Evolutionary conservation across 1,140 invertebrate species (phyloP), one percentile per base, ranked within the genome.

Genomic region (Drosophila aff.): DNA sequence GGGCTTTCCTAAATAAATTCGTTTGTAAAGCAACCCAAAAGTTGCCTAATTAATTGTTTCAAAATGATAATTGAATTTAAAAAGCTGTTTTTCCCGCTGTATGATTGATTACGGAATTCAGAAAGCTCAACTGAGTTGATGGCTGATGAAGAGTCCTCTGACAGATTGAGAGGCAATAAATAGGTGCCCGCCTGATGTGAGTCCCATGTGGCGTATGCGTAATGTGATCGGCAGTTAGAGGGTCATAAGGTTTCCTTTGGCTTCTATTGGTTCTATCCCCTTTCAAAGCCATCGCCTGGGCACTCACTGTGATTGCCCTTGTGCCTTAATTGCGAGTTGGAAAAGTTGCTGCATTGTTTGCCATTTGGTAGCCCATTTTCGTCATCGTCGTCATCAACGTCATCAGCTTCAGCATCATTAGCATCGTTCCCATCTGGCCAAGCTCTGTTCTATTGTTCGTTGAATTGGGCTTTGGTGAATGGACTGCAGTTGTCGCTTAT

Each of bases 111-210:
- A 23, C 15, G 7, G 16, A 21, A 7, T 31, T n/a, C 33, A 59
- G 21, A 58, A n/a, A 9, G 21, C n/a, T 40, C 53, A 41, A 43
- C 61, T 66, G 26, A 66, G 52, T 66, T 64, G 57, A 81, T 85
- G 58, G 52, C 69, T 53, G 67, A 60, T 85, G 62, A 79, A 79
- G 75, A 79, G 60, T 61, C 64, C 52, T 74, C 73, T 87, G 80
- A 83, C 83, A 80, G 76, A 40, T 63, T 44, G 55, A 43, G 13
- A 3, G 55, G 28, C 44, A 40, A 38, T 80, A 68, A 80, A 38
- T 76, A 65, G 59, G 76, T 52, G 60, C 67, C 61, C 49, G 67
- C 61, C 73, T 59, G 3, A 15, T 15, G 8, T 11, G 43, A 10
- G 26, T 26, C 33, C 23, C 43, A 66, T 43, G 38, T 26, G 40